A percentile compares a stretch with the other conserved stretches of the same genome.
Conservation (phyloP, 2,797 vertebrate genomes). For the Columba guinea region DNA sequence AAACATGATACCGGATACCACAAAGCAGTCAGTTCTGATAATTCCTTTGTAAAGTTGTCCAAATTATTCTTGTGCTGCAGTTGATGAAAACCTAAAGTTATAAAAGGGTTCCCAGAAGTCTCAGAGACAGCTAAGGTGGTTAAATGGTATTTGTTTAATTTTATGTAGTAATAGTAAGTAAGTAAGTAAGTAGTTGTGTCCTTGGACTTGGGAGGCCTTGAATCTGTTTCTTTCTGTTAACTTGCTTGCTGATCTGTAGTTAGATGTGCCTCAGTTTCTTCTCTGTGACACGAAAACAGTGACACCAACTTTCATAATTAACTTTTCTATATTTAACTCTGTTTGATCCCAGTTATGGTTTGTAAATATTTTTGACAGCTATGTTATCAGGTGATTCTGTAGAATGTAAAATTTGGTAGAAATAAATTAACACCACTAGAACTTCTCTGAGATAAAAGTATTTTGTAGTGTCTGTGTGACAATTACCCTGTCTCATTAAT, state of each 20-base stretch:
- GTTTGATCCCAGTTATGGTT: not conserved
- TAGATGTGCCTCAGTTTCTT: not conserved
- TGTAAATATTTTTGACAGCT: not conserved
- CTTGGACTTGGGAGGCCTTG: not conserved
- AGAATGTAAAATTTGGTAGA: not conserved
- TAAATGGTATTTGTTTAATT: not conserved
- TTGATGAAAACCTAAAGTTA: not conserved
- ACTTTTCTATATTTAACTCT: not conserved
- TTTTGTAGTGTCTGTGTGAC: not conserved
- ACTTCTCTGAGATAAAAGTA: not conserved
- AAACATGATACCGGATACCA: not conserved
- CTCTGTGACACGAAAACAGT: not conserved
- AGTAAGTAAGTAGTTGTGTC: not conserved
- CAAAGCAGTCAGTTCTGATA: not conserved
- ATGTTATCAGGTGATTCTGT: not conserved
- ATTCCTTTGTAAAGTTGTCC: not conserved
- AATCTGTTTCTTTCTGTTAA: not conserved
- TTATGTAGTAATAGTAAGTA: not conserved
- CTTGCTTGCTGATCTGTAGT: not conserved
- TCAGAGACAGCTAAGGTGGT: not conserved
- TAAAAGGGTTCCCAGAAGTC: not conserved
- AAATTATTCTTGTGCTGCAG: not conserved
- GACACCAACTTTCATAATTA: not conserved
- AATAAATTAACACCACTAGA: not conserved
- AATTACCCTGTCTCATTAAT: not conserved